A percentile compares a stretch with the other conserved stretches of the same genome.
Evolutionary conservation across 2,797 vertebrate species (phyloP).

Genomic region (Sebastes oblongus): DNA sequence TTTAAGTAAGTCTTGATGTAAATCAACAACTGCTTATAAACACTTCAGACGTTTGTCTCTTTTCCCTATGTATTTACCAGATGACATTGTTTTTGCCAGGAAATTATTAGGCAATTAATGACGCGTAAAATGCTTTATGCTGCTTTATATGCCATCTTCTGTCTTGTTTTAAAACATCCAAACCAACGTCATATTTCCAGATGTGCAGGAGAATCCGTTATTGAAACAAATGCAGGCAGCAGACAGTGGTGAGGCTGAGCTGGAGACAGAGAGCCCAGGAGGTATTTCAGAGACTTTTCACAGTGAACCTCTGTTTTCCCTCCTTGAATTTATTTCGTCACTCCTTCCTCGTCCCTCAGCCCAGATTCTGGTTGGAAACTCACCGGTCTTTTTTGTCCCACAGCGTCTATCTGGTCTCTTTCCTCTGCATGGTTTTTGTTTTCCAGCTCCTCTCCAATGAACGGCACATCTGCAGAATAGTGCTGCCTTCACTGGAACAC

Average conservation of each 20-base stretch:
- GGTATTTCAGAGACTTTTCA: slow-evolving; percentile 78
- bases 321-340: slow-evolving; percentile 29
- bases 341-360: slow-evolving; percentile 39
- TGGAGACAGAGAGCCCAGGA: slow-evolving; percentile 76
- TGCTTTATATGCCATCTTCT: slow-evolving; percentile 12
- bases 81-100: not conserved
- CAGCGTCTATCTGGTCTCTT: slow-evolving; percentile 25
- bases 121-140: too few relatives aligned
- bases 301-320: slow-evolving; percentile 50
- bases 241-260: slow-evolving; percentile 73
- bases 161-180: slow-evolving; percentile 41
- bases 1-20: not conserved
- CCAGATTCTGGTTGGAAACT: slow-evolving; percentile 26
- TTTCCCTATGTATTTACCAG: not conserved
- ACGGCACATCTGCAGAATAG: not conserved
- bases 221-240: slow-evolving; percentile 79
- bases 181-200: slow-evolving; percentile 79
- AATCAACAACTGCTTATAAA: not conserved
- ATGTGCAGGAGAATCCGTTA: slow-evolving; percentile 81
- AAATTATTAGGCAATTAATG: not conserved
- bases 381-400: slow-evolving; percentile 33
- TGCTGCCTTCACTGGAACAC: slow-evolving; percentile 5
- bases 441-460: slow-evolving; percentile 32
- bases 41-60: not conserved
- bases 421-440: slow-evolving; percentile 63